Evolutionary conservation across 2,797 vertebrate genomes (phyloP).

Genomic region (Dendrocincla tyrannina): DNA sequence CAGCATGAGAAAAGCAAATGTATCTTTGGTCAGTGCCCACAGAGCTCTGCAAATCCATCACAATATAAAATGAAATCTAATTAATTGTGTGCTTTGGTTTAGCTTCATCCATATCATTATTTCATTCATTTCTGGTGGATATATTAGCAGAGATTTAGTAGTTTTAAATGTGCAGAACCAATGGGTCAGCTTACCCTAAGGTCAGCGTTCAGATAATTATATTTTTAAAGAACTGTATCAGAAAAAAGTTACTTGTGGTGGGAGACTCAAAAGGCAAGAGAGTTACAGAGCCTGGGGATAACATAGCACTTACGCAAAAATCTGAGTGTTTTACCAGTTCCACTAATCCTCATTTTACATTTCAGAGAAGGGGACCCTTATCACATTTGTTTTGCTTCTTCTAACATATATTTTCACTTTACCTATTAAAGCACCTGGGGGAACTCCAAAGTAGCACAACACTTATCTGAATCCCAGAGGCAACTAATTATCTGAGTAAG

Average conservation of each 20-base stretch:
- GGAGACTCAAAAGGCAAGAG: not conserved
- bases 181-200: not conserved
- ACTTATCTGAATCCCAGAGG: not conserved
- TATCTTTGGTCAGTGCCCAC: conserved; percentile 59
- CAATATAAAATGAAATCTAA: conserved; percentile 66
- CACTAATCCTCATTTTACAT: not conserved
- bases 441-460: not conserved
- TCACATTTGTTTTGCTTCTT: not conserved
- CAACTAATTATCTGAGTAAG: not conserved
- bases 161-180: not conserved
- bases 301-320: not conserved
- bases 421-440: not conserved
- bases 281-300: not conserved
- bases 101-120: conserved; percentile 44
- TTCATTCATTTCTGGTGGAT: conserved; percentile 44
- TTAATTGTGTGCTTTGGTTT: conserved; percentile 67
- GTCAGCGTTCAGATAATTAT: not conserved
- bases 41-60: conserved; percentile 61
- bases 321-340: not conserved
- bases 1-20: conserved; percentile 64
- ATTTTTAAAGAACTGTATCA: not conserved
- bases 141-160: conserved; percentile 38
- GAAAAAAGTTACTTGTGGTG: not conserved
- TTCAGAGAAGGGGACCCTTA: not conserved
- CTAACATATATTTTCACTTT: not conserved